Base-by-base conservation (phyloP, 2,888 invertebrate genomes). In the Phlogophora meticulosa region DNA sequence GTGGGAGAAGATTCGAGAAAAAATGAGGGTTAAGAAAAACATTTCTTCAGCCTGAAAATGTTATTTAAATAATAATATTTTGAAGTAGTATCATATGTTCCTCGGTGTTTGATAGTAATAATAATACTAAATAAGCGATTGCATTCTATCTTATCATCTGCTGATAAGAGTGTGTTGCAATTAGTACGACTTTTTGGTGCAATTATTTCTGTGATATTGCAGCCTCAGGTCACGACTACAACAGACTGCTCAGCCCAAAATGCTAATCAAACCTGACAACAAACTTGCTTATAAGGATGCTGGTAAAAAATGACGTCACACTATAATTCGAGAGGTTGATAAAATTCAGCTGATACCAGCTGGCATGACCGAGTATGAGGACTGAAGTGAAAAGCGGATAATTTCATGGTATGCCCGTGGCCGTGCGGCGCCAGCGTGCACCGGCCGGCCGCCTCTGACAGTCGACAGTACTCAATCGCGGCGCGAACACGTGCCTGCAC, bases 401-500 rank as follows among this genome's bases (percentile, higher is more conserved):
- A 62, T 82, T 82, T 80, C 76, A 82, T 70, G 57, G 61, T 22
- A 60, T 15, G 51, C 49, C 46, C 42, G n/a, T 43, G 34, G 56
- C 62, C n/a, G n/a, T n/a, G n/a, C n/a, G n/a, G n/a, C n/a, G n/a
- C n/a, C n/a, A n/a, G 28, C 57, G n/a, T 32, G 46, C 10, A 4
- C 36, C 56, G 22, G 20, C 48, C 42, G 13, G 34, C 15, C 42
- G 0, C 11, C 15, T 15, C 17, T 42, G 46, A 10, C 81, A 82
- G 81, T 82, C 73, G 72, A 66, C 64, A 59, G 28, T 22, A 55
- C 17, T 36, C 52, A 34, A 34, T 55, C 79, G 77, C 57, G 71
- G 46, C 45, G 79, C 32, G 69, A 63, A 67, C 82, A 81, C 82
- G 82, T 67, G 45, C 61, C 49, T 22, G 13, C 48, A 56, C 79